phyloP scores from a whole-genome alignment of 37 sponge, comb jelly and placozoan genomes.

The Spongilla lacustris region DNA sequence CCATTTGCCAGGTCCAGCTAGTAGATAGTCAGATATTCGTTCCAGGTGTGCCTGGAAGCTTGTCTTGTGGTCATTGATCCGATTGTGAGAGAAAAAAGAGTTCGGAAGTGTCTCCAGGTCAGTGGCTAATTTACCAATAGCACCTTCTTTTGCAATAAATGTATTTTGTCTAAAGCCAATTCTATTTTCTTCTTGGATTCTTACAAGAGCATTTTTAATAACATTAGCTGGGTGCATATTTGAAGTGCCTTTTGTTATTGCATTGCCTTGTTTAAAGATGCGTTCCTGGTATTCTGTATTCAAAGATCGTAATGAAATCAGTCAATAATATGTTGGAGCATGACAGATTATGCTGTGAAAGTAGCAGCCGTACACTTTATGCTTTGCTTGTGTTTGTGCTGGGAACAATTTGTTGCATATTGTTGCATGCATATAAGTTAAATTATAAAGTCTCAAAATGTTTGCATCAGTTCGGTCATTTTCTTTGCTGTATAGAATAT shows the following conservation, averaged over 20 bases:
- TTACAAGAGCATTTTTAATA: constrained; percentile 1
- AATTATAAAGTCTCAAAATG: not conserved
- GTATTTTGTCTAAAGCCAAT: not conserved
- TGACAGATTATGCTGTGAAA: constrained; percentile 16
- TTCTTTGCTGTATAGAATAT: not conserved
- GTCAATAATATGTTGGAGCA: not conserved
- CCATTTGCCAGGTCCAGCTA: constrained; percentile 20
- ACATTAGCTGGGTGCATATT: constrained; percentile 24
- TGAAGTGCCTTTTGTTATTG: constrained; percentile 13
- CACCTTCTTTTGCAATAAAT: not conserved
- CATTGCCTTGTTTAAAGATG: constrained; percentile 8
- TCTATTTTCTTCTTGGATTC: not conserved
- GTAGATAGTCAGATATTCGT: constrained; percentile 16
- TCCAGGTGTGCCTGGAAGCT: constrained; percentile 20
- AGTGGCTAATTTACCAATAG: not conserved
- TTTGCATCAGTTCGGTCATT: not conserved
- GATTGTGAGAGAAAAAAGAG: not conserved
- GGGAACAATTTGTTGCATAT: constrained; percentile 1
- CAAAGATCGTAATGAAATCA: constrained; percentile 9
- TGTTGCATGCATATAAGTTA: constrained; percentile 6
- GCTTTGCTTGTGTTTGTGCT: not conserved
- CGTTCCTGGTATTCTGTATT: constrained; percentile 31
- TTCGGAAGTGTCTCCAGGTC: not conserved
- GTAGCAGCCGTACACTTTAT: constrained; percentile 18
- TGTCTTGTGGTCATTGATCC: not conserved